Evolutionary conservation across 2,797 vertebrate species (phyloP).

Genomic region (Aulostomus chinensis): DNA sequence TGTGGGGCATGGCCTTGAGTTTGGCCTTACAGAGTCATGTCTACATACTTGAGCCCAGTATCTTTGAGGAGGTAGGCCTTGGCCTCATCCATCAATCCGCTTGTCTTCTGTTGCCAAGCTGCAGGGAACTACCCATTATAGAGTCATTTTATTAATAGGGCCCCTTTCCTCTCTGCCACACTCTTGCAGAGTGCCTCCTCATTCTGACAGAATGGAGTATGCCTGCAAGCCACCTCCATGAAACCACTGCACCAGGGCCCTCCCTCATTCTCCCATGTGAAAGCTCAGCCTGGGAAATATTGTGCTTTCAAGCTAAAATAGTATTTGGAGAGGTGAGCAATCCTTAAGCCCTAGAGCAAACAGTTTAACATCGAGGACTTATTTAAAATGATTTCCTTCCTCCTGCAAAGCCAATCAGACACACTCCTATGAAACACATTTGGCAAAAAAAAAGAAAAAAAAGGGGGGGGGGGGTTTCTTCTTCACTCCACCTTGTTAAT

Average conservation of each 20-base stretch:
- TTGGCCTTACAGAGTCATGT: conserved; percentile 60
- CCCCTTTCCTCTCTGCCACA: conserved; percentile 74
- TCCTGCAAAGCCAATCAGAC: conserved; percentile 67
- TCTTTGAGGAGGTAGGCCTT: conserved; percentile 72
- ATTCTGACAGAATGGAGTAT: conserved; percentile 80
- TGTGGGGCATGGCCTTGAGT: conserved; percentile 41
- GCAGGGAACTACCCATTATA: conserved; percentile 77
- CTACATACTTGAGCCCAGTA: conserved; percentile 64
- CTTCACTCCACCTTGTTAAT: conserved; percentile 41
- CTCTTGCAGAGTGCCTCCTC: conserved; percentile 73
- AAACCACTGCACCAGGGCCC: conserved; percentile 70
- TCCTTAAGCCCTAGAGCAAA: conserved; percentile 77
- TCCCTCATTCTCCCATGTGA: conserved; percentile 70
- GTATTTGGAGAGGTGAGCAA: conserved; percentile 81
- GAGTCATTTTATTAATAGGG: conserved; percentile 81
- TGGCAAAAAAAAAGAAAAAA: conserved; percentile 43
- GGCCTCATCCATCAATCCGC: conserved; percentile 76
- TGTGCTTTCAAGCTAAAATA: conserved; percentile 78
- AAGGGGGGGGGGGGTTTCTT: no score
- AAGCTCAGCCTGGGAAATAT: conserved; percentile 74
- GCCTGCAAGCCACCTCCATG: conserved; percentile 76
- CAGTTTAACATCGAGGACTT: conserved; percentile 80
- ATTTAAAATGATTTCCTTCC: conserved; percentile 78
- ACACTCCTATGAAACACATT: conserved; percentile 13
- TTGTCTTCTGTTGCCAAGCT: conserved; percentile 75